Evolutionary conservation across 2,113 vertebrate species (phyloP).

Genomic region (Dermatemys mawii): DNA sequence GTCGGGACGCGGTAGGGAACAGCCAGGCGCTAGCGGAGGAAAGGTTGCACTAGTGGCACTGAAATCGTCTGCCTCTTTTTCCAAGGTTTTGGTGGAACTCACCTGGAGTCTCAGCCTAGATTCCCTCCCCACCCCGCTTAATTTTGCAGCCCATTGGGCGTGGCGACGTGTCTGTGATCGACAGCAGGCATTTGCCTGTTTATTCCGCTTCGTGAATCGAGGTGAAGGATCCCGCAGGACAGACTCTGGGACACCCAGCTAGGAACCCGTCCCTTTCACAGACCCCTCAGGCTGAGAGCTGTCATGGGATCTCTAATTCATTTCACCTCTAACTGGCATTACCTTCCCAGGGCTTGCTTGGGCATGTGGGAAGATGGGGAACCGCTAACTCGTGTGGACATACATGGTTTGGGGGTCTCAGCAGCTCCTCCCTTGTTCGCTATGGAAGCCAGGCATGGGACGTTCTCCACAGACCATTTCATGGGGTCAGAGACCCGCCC

Average conservation of each 20-base stretch:
- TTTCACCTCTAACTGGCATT: conserved; percentile 23
- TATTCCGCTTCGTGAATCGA: not conserved
- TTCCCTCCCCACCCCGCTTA: not conserved
- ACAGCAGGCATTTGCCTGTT: not conserved
- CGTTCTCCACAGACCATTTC: rapidly evolving
- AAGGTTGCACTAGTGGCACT: not conserved
- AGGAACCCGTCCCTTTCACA: not conserved
- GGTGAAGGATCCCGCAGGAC: not conserved
- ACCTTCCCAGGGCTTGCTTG: conserved; percentile 31
- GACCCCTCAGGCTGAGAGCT: not conserved
- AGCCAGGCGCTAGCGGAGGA: not conserved
- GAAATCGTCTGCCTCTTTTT: not conserved
- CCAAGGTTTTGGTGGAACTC: not conserved
- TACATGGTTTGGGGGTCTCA: not conserved
- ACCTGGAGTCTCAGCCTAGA: not conserved
- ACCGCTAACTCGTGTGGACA: not conserved
- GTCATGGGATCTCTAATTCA: conserved; percentile 1
- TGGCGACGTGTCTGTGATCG: not conserved
- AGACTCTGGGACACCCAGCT: not conserved
- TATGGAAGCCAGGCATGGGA: not conserved
- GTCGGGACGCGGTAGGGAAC: not conserved
- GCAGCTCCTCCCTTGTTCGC: not conserved
- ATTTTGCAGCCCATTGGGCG: rapidly evolving
- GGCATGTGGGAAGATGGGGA: conserved; percentile 33
- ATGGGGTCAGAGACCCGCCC: not conserved